A percentile compares a stretch with the other conserved stretches of the same genome.
Conservation (phyloP, 2,113 vertebrate genomes). For the Macrotis lagotis region DNA sequence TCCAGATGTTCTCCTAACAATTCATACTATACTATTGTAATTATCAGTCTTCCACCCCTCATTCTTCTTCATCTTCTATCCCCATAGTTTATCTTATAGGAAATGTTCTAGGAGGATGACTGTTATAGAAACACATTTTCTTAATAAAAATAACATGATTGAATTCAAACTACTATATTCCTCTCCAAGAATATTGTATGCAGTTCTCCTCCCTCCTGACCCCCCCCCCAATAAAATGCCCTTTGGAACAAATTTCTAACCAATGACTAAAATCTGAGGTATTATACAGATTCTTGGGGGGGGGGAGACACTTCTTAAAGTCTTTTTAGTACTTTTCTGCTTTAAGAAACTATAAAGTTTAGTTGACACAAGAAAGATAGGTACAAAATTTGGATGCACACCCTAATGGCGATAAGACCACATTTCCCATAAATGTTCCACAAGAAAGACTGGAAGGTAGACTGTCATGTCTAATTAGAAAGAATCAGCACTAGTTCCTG, state of each 20-base stretch:
- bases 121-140: neutral
- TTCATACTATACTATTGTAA: neutral
- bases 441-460: neutral
- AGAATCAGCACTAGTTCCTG: neutral
- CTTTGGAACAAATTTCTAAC: slow-evolving; percentile 36
- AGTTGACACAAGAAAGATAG: neutral
- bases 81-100: neutral
- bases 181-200: neutral
- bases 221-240: neutral
- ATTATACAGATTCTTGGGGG: neutral
- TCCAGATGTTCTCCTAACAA: neutral
- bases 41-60: neutral
- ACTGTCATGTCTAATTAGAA: neutral
- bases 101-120: neutral
- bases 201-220: neutral
- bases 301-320: slow-evolving; percentile 19
- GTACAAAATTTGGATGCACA: neutral
- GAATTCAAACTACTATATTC: slow-evolving; percentile 35
- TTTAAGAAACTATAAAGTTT: neutral
- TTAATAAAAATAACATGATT: neutral
- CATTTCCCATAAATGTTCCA: neutral
- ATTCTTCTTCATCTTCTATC: neutral
- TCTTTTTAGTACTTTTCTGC: slow-evolving; percentile 42
- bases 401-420: neutral
- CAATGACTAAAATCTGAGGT: slow-evolving; percentile 11